Evolutionary conservation across 2,797 vertebrate genomes (phyloP).

Genomic region (Tangara arthus): DNA sequence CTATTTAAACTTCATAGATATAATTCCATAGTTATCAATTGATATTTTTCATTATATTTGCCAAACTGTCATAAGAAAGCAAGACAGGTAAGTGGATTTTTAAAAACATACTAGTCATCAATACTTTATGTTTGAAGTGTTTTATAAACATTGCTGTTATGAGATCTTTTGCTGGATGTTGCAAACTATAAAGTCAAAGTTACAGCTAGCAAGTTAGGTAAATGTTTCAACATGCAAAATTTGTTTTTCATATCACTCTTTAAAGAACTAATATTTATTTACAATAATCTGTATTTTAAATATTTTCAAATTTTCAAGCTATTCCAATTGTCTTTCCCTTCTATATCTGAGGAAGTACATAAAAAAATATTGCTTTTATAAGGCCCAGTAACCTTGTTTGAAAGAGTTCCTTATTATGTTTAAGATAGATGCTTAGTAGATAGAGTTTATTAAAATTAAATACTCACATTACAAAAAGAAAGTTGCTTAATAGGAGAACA

Average conservation of each 20-base stretch:
- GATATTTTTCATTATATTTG: neutral
- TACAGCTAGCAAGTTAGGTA: neutral
- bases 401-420: conserved; percentile 6
- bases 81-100: neutral
- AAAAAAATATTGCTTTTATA: neutral
- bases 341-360: neutral
- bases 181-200: neutral
- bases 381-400: neutral
- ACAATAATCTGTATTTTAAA: neutral
- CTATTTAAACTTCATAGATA: neutral
- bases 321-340: neutral
- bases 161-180: neutral
- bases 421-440: conserved; percentile 46
- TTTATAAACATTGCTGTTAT: neutral
- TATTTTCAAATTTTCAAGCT: neutral
- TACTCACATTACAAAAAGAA: conserved; percentile 60
- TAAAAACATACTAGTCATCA: neutral
- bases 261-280: neutral
- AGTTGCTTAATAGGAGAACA: conserved; percentile 58
- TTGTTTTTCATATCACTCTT: neutral
- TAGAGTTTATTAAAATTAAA: conserved; percentile 68
- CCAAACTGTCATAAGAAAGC: neutral
- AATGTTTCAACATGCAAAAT: neutral
- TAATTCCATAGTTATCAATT: neutral
- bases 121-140: neutral